Evolutionary conservation across 2,888 invertebrate species (phyloP).

Genomic region (Stenolophus ochropezus): DNA sequence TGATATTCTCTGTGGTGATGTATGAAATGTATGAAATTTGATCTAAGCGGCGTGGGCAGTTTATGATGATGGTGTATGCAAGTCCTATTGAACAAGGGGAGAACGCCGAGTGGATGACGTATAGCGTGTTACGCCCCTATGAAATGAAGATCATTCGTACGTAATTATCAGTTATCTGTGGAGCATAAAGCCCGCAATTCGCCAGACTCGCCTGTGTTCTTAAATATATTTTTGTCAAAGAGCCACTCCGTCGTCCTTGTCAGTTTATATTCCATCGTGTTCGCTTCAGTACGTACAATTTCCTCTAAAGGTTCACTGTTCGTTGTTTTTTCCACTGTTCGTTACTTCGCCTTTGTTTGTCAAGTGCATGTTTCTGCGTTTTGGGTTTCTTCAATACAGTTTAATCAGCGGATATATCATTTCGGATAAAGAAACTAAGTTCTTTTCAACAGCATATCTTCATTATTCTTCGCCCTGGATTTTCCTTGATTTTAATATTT

Average conservation of each 20-base stretch:
- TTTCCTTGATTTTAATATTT: background rate
- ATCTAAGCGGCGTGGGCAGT: background rate
- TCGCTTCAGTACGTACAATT: constrained; percentile 67
- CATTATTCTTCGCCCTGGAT: background rate
- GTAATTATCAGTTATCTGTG: constrained; percentile 73
- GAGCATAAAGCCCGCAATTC: constrained; percentile 71
- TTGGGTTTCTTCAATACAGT: constrained; percentile 45
- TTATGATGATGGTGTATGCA: background rate
- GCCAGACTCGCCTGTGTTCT: constrained; percentile 69
- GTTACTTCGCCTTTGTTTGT: constrained; percentile 36
- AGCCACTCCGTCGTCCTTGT: constrained; percentile 70
- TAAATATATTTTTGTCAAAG: constrained; percentile 73
- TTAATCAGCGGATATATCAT: constrained; percentile 24
- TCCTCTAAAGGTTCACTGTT: constrained; percentile 53
- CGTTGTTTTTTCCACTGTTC: constrained; percentile 47
- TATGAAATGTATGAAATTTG: background rate
- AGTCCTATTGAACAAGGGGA: background rate
- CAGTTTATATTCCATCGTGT: constrained; percentile 69
- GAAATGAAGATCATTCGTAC: constrained; percentile 72
- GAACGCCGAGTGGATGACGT: background rate
- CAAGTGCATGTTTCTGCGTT: constrained; percentile 30
- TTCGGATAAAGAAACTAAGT: background rate
- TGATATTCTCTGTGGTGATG: background rate
- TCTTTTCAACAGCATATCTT: background rate
- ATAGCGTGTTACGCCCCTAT: constrained; percentile 67